Percentiles rank a stretch among this genome's conserved stretches.
phyloP scores from a whole-genome alignment of 2,113 vertebrate genomes.

The Anseranas semipalmata region DNA sequence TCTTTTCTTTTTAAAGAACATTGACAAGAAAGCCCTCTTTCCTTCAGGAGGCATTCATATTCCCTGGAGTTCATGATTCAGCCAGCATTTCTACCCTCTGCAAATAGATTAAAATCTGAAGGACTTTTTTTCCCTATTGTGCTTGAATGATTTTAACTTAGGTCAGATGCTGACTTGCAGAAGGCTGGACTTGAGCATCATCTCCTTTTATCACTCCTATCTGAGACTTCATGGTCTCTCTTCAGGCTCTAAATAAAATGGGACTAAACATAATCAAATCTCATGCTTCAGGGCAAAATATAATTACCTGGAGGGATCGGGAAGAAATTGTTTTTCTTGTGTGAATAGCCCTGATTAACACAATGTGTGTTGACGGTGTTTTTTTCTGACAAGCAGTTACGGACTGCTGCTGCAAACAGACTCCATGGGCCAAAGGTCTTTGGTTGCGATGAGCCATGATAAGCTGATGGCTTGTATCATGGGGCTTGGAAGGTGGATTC shows the following conservation, averaged over 20 bases:
- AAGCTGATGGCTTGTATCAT: accelerated
- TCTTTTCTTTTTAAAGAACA: constrained; percentile 43
- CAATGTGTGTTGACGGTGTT: not conserved
- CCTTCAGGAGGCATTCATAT: not conserved
- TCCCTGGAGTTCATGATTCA: constrained; percentile 53
- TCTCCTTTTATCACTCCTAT: constrained; percentile 10
- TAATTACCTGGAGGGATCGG: constrained; percentile 14
- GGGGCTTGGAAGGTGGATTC: not conserved
- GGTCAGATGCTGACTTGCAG: constrained; percentile 49
- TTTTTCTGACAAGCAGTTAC: not conserved
- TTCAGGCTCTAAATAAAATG: constrained; percentile 24
- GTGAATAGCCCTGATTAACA: not conserved
- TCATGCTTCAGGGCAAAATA: constrained; percentile 39
- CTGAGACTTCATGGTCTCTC: not conserved
- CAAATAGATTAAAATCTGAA: constrained; percentile 36
- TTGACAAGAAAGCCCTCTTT: constrained; percentile 10
- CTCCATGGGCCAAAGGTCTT: not conserved
- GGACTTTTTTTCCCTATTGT: not conserved
- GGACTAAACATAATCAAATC: constrained; percentile 42
- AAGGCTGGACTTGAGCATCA: constrained; percentile 18
- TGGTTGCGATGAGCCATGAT: not conserved
- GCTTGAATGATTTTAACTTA: constrained; percentile 37
- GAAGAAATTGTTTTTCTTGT: not conserved
- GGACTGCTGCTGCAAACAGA: not conserved
- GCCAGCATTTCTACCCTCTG: constrained; percentile 16